A percentile compares a stretch with the other conserved stretches of the same genome.
Evolutionary conservation across 2,797 vertebrate species (phyloP).

Genomic region (Sylvilagus floridanus): DNA sequence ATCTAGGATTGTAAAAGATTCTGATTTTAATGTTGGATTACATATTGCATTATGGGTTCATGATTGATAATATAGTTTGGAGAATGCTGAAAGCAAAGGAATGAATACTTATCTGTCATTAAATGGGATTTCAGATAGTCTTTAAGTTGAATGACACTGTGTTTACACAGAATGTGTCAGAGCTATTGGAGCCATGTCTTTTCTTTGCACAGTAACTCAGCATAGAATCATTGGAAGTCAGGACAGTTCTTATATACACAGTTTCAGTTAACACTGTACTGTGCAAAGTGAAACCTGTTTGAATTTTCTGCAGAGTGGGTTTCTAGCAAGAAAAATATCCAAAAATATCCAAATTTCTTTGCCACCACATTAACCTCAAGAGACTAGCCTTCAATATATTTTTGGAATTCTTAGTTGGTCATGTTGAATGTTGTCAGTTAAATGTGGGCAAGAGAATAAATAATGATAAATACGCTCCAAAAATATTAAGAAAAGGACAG

Average conservation of each 20-base stretch:
- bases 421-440: neutral
- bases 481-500: neutral
- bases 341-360: neutral
- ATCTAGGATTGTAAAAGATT: neutral
- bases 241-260: neutral
- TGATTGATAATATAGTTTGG: slow-evolving; percentile 24
- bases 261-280: neutral
- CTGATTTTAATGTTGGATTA: neutral
- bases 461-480: slow-evolving; percentile 21
- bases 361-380: neutral
- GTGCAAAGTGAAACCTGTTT: neutral
- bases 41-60: neutral
- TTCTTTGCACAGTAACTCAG: neutral
- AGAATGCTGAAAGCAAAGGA: neutral
- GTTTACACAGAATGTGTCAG: neutral
- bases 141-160: neutral
- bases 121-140: neutral
- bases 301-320: neutral
- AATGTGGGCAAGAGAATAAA: neutral
- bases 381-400: neutral
- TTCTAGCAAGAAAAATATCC: neutral
- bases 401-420: slow-evolving; percentile 24
- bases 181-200: neutral
- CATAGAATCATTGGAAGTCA: neutral
- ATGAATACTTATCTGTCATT: neutral